Evolutionary conservation across 1,140 invertebrate species (phyloP).

Genomic region (Drosophila bipectinata): DNA sequence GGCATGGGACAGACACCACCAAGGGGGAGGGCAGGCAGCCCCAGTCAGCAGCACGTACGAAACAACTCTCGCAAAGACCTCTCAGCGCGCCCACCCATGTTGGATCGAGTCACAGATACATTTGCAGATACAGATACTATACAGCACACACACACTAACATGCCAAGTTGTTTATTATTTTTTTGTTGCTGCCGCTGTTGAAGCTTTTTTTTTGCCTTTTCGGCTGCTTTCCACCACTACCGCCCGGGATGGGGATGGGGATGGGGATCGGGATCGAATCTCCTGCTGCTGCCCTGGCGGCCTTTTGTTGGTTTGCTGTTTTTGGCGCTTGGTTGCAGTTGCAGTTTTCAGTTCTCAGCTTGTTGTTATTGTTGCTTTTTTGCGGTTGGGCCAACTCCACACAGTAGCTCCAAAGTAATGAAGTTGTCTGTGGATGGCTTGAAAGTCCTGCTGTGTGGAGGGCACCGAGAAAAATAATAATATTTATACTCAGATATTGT

Average conservation of each 20-base stretch:
- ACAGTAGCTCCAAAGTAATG: conserved; percentile 76
- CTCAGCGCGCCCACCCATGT: conserved; percentile 48
- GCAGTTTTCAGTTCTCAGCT: conserved; percentile 38
- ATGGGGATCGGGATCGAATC: conserved; percentile 27
- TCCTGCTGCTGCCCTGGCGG: conserved; percentile 44
- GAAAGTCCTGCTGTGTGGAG: conserved; percentile 30
- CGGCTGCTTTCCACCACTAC: conserved; percentile 32
- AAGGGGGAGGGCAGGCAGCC: conserved; percentile 6
- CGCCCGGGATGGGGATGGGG: too few species aligned
- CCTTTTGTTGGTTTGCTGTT: conserved; percentile 38
- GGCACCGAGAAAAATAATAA: conserved; percentile 18
- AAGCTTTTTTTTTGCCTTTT: conserved; percentile 44
- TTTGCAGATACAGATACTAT: conserved; percentile 19
- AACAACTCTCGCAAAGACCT: conserved; percentile 41
- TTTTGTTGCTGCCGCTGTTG: conserved; percentile 13
- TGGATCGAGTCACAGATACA: conserved; percentile 20
- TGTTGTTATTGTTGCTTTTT: conserved; percentile 52
- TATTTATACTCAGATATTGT: not conserved
- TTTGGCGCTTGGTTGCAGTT: conserved; percentile 51
- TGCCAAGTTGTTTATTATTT: conserved; percentile 33
- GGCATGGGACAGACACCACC: not conserved
- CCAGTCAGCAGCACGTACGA: conserved; percentile 48
- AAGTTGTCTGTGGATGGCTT: conserved; percentile 70
- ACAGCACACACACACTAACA: not conserved
- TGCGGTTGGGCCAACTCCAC: conserved; percentile 57